These are phyloP conservation scores for Chamaetylas fuelleborni DNA, from an alignment of 2,113 vertebrate species.

Conservation along the genomic window DNA sequence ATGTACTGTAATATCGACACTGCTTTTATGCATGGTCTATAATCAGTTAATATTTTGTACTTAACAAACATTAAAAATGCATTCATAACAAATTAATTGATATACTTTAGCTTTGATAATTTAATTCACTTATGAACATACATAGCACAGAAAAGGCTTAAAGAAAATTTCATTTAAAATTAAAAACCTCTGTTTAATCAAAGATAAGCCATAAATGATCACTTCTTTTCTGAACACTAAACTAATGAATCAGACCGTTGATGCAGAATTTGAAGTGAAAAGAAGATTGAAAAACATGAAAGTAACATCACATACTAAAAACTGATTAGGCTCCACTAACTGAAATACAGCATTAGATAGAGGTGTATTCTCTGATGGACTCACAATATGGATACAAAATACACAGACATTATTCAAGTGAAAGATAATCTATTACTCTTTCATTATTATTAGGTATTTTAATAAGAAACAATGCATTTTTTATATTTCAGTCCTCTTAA, in stretches of 20 bases:
- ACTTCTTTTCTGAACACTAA: neutral
- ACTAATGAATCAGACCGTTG: neutral
- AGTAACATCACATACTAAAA: neutral
- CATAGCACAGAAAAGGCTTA: neutral
- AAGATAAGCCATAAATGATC: neutral
- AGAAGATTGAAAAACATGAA: neutral
- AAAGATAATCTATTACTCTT: neutral
- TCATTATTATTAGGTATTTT: neutral
- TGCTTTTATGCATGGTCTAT: neutral
- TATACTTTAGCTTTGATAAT: neutral
- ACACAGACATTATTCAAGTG: neutral
- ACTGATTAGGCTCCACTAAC: neutral
- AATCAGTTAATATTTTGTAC: neutral
- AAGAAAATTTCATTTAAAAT: neutral
- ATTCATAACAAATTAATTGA: neutral
- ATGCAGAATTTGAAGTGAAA: neutral
- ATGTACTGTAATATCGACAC: neutral
- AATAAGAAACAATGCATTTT: neutral
- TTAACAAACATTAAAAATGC: neutral
- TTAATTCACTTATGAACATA: neutral
- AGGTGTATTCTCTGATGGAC: neutral
- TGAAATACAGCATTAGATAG: neutral
- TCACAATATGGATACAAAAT: neutral
- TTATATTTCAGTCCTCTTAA: neutral
- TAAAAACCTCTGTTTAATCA: neutral